Evolutionary conservation across 2,888 invertebrate genomes (phyloP), one percentile per base, ranked within the genome.

Genomic region (Melanophora roralis): DNA sequence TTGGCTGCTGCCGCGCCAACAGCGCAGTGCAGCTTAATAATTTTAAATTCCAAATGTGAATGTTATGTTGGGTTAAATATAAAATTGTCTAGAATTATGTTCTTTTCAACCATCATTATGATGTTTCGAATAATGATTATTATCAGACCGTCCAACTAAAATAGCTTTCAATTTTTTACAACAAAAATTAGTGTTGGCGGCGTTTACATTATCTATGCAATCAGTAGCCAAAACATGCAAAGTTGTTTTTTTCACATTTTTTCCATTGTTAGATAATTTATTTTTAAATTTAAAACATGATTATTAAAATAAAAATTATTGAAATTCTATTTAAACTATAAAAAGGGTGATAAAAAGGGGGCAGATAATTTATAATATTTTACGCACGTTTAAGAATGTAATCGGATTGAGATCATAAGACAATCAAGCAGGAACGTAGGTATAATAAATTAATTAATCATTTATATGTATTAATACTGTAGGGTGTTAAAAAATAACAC

Each of bases 11-110:
- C 36, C 36, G 16, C 23, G 12, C 12, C 12, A 3, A n/a, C 14
- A 7, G 27, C 14, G 34, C n/a, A 45, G 16, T 47, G 57, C 40
- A 36, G 53, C 43, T 49, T 78, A 45, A 74, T 78, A 69, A 59
- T 74, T 74, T 74, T n/a, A 60, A 62, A 64, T 78, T 73, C 78
- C 68, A 69, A 74, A 67, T 64, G 40, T 78, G 36, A 74, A 78
- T 59, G 40, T 64, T 62, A 57, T 64, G 3, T 36, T 38, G 14
- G 38, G 43, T 69, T 78, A 78, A 74, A 78, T 69, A 78, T 78
- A 78, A 36, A 53, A 38, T 36, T 23, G 3, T 36, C 12, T 49
- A 40, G n/a, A 40, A 64, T 36, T 12, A 12, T 5, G 1, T 36
- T 36, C 11, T 36, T n/a, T 5, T 45, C 8, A 12, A 38, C 19